phyloP scores from a whole-genome alignment of 35 echinoderm and acorn worm species.

The Heliocidaris erythrogramma region DNA sequence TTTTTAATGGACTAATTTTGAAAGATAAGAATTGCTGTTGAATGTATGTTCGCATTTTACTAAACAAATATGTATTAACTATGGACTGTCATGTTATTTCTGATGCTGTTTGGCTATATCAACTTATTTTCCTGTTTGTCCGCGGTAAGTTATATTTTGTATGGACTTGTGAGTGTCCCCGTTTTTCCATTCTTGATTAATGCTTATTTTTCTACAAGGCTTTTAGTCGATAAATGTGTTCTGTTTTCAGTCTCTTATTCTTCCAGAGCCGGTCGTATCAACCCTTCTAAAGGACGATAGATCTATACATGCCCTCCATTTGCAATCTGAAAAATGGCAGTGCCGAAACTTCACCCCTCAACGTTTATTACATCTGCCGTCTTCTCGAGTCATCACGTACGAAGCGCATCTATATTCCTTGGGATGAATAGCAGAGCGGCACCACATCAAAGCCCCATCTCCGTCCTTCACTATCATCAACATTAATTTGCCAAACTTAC shows the following conservation, averaged over 20 bases:
- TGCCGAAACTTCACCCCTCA: constrained; percentile 10
- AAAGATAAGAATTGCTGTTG: too few species aligned
- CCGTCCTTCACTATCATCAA: constrained; percentile 48
- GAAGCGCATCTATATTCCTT: not conserved
- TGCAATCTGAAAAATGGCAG: constrained; percentile 25
- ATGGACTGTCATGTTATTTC: too few species aligned
- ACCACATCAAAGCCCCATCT: constrained; percentile 16
- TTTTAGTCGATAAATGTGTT: constrained; percentile 4
- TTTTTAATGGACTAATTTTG: too few species aligned
- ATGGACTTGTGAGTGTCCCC: not conserved
- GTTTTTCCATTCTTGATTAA: not conserved
- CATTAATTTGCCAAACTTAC: constrained; percentile 45
- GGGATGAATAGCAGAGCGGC: constrained; percentile 13
- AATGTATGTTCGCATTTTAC: too few species aligned
- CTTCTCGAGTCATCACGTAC: not conserved
- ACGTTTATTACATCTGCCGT: not conserved
- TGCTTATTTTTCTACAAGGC: not conserved
- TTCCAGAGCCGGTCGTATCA: not conserved
- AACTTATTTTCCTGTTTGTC: not conserved
- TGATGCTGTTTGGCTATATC: too few species aligned
- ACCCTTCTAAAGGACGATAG: not conserved
- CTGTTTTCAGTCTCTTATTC: not conserved
- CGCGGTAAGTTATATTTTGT: not conserved
- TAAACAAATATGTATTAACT: too few species aligned
- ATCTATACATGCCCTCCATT: not conserved